These are phyloP conservation scores for Acrocephalus arundinaceus DNA, from an alignment of 2,113 vertebrate species.

Conservation along the genomic window DNA sequence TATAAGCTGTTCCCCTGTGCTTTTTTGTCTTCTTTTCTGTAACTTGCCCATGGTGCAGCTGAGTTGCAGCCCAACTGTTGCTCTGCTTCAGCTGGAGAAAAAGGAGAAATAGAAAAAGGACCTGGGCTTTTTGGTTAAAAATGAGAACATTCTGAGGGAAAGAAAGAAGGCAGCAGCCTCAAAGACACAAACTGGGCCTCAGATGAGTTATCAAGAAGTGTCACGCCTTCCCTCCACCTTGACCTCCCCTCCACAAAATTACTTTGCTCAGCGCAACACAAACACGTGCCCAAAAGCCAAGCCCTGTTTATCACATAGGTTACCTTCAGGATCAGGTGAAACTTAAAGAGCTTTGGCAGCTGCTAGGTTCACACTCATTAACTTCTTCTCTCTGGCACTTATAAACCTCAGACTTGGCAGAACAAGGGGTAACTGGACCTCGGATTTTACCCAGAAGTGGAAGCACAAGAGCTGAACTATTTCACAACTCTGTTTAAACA, in stretches of 20 bases:
- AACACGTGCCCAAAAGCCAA: not conserved
- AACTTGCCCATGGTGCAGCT: not conserved
- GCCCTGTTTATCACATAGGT: not conserved
- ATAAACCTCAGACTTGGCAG: constrained; percentile 18
- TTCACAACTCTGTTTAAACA: constrained; percentile 56
- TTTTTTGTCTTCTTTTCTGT: not conserved
- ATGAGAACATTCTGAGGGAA: not conserved
- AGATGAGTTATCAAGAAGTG: not conserved
- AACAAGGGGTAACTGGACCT: not conserved
- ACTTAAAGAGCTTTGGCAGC: constrained; percentile 13
- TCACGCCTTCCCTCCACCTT: not conserved
- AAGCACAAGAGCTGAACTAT: constrained; percentile 29
- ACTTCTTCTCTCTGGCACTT: constrained; percentile 32
- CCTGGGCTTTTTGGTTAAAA: not conserved
- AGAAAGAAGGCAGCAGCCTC: not conserved
- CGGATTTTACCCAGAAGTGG: constrained; percentile 21
- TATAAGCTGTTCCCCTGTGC: not conserved
- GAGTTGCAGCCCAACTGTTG: not conserved
- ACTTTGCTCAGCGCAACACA: not conserved
- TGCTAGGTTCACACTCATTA: not conserved
- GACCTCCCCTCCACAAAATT: constrained; percentile 14
- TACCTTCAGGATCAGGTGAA: constrained; percentile 42
- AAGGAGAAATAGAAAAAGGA: not conserved
- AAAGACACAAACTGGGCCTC: not conserved
- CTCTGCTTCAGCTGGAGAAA: not conserved